Evolutionary conservation across 2,797 vertebrate genomes (phyloP), one percentile per base, ranked within the genome.

Genomic region (Crenuchus spilurus): DNA sequence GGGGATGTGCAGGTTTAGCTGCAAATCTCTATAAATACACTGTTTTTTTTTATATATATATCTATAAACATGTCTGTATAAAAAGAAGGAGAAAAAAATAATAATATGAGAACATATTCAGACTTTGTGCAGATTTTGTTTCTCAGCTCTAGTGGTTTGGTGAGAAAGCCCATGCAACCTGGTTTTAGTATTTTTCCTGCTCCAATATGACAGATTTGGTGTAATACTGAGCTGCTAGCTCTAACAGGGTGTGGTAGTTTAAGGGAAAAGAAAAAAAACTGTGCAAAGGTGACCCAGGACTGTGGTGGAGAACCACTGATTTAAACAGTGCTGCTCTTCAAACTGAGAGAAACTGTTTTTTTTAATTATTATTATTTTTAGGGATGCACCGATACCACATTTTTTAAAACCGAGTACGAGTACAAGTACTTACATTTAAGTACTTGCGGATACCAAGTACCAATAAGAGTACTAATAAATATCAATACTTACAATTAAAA

Each of bases 11-110:
- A 95, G 93, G 93, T 94, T 91, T 93, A 93, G 94, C 91, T 99
- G 96, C 98, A 99, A 95, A 99, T 95, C 87, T 92, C 93, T 96
- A 97, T 98, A 98, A 96, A 98, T 96, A 97, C 92, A 92, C 90
- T 80, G 81, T 84, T 92, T 93, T 92, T 90, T 88, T 88, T 76
- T 78, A 86, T 94, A 95, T 94, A 82, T 58, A 58, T 58, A 65
- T 30, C 87, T 77, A 88, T 61, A 87, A 37, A 87, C 72, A 84
- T 54, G 85, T 85, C 88, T 88, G 71, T 89, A 89, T 88, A 82
- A 89, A 87, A 85, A 86, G 84, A 89, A 79, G 37, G 87, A 92
- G 89, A 90, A 94, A 94, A 33, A 33, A 37, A 16, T 28, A 30
- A 13, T n/a, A 86, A 90, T 85, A 94, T 91, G 89, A 89, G 90